These are phyloP conservation scores for Theonella swinhoei DNA, from an alignment of 37 sponge, comb jelly and placozoan species.

Conservation along the genomic window DNA sequence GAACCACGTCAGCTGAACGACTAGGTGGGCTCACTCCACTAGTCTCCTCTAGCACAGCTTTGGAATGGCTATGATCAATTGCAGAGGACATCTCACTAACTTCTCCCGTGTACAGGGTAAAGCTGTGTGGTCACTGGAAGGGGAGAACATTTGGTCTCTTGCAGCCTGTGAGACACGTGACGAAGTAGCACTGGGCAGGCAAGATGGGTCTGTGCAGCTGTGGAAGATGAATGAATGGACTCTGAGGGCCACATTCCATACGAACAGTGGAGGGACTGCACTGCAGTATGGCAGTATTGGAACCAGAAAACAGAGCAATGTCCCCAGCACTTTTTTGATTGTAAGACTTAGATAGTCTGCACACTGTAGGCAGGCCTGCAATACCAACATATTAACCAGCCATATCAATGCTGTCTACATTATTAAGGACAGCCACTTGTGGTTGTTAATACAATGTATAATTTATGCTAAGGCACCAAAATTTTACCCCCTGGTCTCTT, in stretches of 20 bases:
- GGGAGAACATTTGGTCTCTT: neutral
- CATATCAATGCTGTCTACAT: neutral
- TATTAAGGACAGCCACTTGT: too few species aligned
- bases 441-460: too few species aligned
- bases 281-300: conserved; percentile 20
- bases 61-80: too few species aligned
- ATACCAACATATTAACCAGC: neutral
- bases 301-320: neutral
- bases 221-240: conserved; percentile 20
- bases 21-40: too few species aligned
- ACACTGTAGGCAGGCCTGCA: neutral
- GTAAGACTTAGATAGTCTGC: neutral
- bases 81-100: too few species aligned
- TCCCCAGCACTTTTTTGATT: neutral
- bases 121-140: conserved; percentile 44
- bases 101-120: too few species aligned
- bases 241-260: neutral
- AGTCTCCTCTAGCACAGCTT: too few species aligned
- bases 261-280: neutral
- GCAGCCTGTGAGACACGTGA: neutral
- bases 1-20: too few species aligned
- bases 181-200: conserved; percentile 18
- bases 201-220: conserved; percentile 17
- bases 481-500: too few species aligned
- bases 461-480: too few species aligned